A percentile compares a stretch with the other conserved stretches of the same genome.
Conservation (phyloP, 2,113 vertebrate species). For the Nothoprocta pentlandii region DNA sequence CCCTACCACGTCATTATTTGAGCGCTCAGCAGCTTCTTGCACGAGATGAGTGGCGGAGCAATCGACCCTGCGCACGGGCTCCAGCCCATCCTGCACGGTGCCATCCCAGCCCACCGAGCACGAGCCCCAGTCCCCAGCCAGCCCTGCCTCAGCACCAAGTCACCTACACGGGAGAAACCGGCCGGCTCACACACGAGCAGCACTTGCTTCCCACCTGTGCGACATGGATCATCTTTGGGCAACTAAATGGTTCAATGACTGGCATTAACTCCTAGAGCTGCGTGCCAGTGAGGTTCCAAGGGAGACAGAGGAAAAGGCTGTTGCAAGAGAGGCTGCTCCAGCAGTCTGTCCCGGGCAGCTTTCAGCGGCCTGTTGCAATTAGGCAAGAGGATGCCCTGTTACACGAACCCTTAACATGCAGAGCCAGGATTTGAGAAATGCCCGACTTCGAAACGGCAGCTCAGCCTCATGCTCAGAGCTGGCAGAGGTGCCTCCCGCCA, state of each 20-base stretch:
- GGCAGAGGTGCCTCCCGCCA: background rate
- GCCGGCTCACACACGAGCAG: background rate
- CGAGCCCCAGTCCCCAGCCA: background rate
- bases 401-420: background rate
- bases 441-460: background rate
- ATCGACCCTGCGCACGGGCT: too few species aligned
- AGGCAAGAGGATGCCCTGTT: conserved; percentile 20
- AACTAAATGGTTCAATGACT: conserved; percentile 11
- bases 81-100: too few species aligned
- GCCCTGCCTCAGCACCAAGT: background rate
- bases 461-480: background rate
- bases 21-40: background rate
- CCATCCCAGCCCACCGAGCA: background rate
- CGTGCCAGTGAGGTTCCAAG: background rate
- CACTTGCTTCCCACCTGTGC: accelerated
- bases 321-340: conserved; percentile 45
- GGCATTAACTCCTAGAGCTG: background rate
- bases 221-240: background rate
- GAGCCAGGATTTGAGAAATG: conserved; percentile 5
- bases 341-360: background rate
- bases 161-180: background rate
- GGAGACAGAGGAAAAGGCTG: background rate
- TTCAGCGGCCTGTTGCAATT: conserved; percentile 48
- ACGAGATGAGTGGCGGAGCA: background rate
- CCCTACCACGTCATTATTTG: background rate